Base-by-base conservation (phyloP, 2,797 vertebrate species). In the Scarus forsteni region DNA sequence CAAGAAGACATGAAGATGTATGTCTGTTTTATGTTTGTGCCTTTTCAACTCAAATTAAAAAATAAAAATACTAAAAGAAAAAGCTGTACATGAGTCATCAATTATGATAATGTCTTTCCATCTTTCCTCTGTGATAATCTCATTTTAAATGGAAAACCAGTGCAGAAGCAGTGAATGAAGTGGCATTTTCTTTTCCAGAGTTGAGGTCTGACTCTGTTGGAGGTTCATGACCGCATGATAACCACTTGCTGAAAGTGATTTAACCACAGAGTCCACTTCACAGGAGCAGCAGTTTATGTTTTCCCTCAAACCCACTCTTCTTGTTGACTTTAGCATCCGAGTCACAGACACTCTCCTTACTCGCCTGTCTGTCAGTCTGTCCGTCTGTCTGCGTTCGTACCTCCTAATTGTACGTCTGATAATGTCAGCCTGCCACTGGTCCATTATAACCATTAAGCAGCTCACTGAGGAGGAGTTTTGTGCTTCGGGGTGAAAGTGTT, bases 401-500 rank as follows among this genome's bases (percentile, higher is more conserved):
- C 80, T 87, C 80, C 60, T 88, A 87, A 92, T 92, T 91, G 88
- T 73, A 87, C 40, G 14, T 36, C 85, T 72, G 73, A 79, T 86
- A 61, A 84, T 76, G 67, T 84, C 81, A 74, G 73, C 75, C 73
- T 81, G 75, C 70, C 56, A 81, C 79, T 63, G 60, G 75, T 85
- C 79, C 78, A 89, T 90, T 88, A 85, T 85, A 85, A 70, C 75
- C 76, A 82, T 88, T 85, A 80, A 80, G 79, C 70, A 57, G 39
- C 61, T 82, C 64, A 60, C 72, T 16, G 54, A 36, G 55, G 66
- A 81, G 67, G 76, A 84, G 83, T 62, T 84, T 73, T 76, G 60
- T 60, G 89, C 89, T 90, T 16, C 71, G 44, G 86, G 87, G 86
- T 85, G 88, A 88, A 86, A 88, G 88, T 88, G 79, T 82, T 89